Evolutionary conservation across 2,888 invertebrate genomes (phyloP).

Genomic region (Celastrina argiolus): DNA sequence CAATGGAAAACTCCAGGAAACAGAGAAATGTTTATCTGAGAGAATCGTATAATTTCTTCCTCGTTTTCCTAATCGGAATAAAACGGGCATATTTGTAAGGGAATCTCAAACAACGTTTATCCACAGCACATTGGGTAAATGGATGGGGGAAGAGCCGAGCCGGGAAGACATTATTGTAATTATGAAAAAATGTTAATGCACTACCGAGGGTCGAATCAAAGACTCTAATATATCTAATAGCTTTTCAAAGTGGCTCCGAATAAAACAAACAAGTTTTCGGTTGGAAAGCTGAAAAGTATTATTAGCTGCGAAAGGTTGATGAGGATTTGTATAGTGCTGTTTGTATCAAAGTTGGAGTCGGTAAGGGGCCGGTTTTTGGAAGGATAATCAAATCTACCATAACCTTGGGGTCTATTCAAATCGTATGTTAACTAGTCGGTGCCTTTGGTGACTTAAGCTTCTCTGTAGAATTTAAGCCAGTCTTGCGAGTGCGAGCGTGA

Average conservation of each 20-base stretch:
- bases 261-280: conserved; percentile 16
- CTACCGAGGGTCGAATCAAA: conserved; percentile 38
- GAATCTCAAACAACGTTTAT: conserved; percentile 68
- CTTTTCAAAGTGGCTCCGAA: conserved; percentile 18
- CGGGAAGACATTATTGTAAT: conserved; percentile 74
- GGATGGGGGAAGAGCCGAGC: conserved; percentile 70
- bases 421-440: no score
- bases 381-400: no score
- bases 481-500: no score
- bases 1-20: conserved; percentile 18
- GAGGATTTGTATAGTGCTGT: conserved; percentile 6
- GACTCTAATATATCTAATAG: conserved; percentile 33
- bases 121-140: conserved; percentile 72
- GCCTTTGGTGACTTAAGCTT: no score
- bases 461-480: no score
- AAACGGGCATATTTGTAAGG: conserved; percentile 64
- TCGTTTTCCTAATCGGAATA: conserved; percentile 57
- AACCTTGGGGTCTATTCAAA: no score
- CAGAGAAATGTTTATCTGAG: conserved; percentile 37
- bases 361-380: no score
- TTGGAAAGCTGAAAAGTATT: conserved; percentile 7
- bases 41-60: conserved; percentile 50
- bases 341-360: no score
- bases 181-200: conserved; percentile 65
- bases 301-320: not conserved